These are phyloP conservation scores for Stramonita haemastoma DNA, from an alignment of 2,888 invertebrate genomes.

Conservation along the genomic window DNA sequence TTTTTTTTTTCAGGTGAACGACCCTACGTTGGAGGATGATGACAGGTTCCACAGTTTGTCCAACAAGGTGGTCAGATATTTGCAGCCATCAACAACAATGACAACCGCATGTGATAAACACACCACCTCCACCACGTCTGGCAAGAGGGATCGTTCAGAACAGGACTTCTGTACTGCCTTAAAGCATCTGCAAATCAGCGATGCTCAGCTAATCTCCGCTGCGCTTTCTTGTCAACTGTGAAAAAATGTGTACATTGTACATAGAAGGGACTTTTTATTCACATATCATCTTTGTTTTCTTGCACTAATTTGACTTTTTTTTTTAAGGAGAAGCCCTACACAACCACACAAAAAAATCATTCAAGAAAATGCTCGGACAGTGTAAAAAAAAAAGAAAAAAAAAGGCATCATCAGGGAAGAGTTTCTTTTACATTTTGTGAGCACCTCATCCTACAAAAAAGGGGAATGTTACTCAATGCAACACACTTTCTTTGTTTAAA, in stretches of 20 bases:
- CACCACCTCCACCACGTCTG: not conserved
- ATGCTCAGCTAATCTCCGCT: not conserved
- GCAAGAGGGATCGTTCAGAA: not conserved
- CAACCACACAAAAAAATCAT: not conserved
- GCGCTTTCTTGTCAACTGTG: not conserved
- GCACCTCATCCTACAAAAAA: too few species aligned
- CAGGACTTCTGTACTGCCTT: not conserved
- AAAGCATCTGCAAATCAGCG: not conserved
- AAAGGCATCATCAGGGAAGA: too few species aligned
- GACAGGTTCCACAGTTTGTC: slow-evolving; percentile 14
- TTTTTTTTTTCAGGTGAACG: not conserved
- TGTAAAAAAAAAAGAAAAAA: too few species aligned
- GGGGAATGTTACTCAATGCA: too few species aligned
- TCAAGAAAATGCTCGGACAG: too few species aligned
- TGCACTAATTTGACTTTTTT: too few species aligned
- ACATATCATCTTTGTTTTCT: too few species aligned
- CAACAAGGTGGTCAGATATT: not conserved
- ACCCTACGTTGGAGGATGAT: not conserved
- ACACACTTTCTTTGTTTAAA: too few species aligned
- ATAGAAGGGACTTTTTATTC: not conserved
- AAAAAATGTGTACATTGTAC: not conserved
- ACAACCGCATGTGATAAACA: not conserved
- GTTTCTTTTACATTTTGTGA: too few species aligned
- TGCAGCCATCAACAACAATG: not conserved
- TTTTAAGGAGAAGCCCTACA: too few species aligned